These are phyloP conservation scores for Teinopalpus imperialis DNA, from an alignment of 2,888 invertebrate genomes.

Conservation along the genomic window DNA sequence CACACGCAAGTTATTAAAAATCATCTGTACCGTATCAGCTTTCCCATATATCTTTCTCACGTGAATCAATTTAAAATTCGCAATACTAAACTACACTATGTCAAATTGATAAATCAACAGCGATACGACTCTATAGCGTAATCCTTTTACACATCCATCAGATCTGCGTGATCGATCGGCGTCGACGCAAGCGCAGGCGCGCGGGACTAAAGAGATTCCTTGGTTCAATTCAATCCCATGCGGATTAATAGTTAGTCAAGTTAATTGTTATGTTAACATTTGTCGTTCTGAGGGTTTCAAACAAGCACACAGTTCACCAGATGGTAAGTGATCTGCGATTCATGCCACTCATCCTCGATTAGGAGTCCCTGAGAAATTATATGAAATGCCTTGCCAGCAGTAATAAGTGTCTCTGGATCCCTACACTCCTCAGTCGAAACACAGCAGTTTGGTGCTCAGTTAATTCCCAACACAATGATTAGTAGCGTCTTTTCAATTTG, in stretches of 20 bases:
- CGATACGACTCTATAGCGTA: conserved; percentile 38
- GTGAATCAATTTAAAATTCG: conserved; percentile 67
- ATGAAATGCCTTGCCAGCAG: too few species aligned
- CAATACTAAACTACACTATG: conserved; percentile 55
- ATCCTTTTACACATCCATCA: conserved; percentile 56
- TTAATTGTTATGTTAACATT: conserved; percentile 6
- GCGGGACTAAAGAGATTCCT: conserved; percentile 47
- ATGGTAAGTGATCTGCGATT: too few species aligned
- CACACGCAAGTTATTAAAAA: conserved; percentile 13
- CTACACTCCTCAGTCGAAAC: too few species aligned
- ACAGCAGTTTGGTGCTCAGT: too few species aligned
- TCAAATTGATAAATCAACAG: conserved; percentile 72
- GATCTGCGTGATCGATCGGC: conserved; percentile 59
- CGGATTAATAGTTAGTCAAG: background rate
- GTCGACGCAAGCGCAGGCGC: conserved; percentile 33
- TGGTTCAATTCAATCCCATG: background rate
- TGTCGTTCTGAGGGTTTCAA: too few species aligned
- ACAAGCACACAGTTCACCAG: too few species aligned
- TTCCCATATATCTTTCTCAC: conserved; percentile 65
- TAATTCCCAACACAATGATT: too few species aligned
- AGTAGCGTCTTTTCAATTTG: too few species aligned
- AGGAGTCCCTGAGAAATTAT: too few species aligned
- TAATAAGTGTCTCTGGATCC: too few species aligned
- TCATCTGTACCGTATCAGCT: conserved; percentile 24
- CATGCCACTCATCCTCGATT: too few species aligned